Evolutionary conservation across 2,797 vertebrate species (phyloP).

Genomic region (Menidia menidia): DNA sequence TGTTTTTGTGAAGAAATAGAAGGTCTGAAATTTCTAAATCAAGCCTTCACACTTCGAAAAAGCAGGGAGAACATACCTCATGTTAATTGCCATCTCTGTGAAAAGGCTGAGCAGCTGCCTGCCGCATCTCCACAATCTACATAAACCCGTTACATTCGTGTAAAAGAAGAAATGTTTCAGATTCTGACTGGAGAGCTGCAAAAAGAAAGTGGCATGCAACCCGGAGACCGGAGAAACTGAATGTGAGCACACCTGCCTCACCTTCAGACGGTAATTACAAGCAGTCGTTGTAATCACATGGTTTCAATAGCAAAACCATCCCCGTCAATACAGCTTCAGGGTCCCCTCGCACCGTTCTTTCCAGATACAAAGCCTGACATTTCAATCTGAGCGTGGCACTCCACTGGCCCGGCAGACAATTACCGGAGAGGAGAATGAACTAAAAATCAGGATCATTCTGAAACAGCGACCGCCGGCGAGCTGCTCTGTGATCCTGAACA

Average conservation of each 20-base stretch:
- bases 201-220: neutral
- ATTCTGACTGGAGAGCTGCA: neutral
- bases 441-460: slow-evolving; percentile 36
- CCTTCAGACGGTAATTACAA: slow-evolving; percentile 23
- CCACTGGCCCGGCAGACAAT: slow-evolving; percentile 36
- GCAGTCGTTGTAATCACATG: slow-evolving; percentile 17
- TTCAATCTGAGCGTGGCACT: slow-evolving; percentile 51
- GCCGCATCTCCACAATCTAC: neutral
- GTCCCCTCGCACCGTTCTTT: slow-evolving; percentile 19
- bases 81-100: neutral
- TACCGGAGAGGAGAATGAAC: slow-evolving; percentile 27
- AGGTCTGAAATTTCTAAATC: neutral
- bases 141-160: neutral
- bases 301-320: slow-evolving; percentile 18
- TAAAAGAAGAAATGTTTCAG: neutral
- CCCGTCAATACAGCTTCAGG: slow-evolving; percentile 18
- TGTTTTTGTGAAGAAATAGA: neutral
- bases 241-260: neutral
- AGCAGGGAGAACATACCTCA: neutral
- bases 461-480: slow-evolving; percentile 23
- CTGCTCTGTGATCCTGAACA: slow-evolving; percentile 33
- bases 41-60: neutral
- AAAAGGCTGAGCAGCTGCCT: neutral
- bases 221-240: neutral
- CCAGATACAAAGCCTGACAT: slow-evolving; percentile 50